Percentiles rank a stretch among this genome's conserved stretches.
These are phyloP conservation scores for Microchrysa polita DNA, from an alignment of 2,888 invertebrate genomes.

Conservation along the genomic window DNA sequence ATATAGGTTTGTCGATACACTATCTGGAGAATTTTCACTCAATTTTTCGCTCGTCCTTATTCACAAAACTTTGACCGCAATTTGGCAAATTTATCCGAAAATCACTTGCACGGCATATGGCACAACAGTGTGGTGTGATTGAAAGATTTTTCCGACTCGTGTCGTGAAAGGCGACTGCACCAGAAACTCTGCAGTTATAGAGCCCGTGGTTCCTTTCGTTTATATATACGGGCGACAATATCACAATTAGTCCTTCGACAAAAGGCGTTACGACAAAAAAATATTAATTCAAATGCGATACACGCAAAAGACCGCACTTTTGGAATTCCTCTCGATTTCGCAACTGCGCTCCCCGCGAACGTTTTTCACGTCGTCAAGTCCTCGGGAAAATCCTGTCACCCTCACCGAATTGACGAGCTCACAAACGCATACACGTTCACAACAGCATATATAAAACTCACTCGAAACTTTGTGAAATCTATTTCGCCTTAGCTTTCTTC, in stretches of 20 bases:
- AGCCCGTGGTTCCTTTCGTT: neutral
- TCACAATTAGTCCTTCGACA: conserved; percentile 9
- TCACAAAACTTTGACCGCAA: conserved; percentile 11
- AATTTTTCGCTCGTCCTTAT: neutral
- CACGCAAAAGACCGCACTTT: conserved; percentile 39
- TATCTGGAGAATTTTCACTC: conserved; percentile 7
- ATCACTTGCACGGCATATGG: conserved; percentile 22
- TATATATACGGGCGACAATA: conserved; percentile 34
- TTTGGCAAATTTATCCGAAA: conserved; percentile 13
- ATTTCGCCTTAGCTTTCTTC: neutral
- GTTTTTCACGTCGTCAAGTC: conserved; percentile 17
- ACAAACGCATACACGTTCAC: conserved; percentile 27
- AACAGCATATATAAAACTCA: conserved; percentile 15
- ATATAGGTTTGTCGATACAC: neutral
- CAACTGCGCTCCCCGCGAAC: neutral
- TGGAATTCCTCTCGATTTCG: conserved; percentile 20
- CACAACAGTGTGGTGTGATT: neutral
- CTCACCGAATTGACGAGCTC: conserved; percentile 26
- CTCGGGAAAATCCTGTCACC: conserved; percentile 27
- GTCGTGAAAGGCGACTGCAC: neutral
- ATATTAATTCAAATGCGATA: conserved; percentile 1
- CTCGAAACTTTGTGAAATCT: neutral
- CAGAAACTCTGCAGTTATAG: neutral
- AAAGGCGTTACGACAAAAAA: conserved; percentile 19
- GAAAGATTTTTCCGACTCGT: conserved; percentile 1